A percentile compares a stretch with the other conserved stretches of the same genome.
These are phyloP conservation scores for Lepidothrix coronata DNA, from an alignment of 2,113 vertebrate genomes.

Conservation along the genomic window DNA sequence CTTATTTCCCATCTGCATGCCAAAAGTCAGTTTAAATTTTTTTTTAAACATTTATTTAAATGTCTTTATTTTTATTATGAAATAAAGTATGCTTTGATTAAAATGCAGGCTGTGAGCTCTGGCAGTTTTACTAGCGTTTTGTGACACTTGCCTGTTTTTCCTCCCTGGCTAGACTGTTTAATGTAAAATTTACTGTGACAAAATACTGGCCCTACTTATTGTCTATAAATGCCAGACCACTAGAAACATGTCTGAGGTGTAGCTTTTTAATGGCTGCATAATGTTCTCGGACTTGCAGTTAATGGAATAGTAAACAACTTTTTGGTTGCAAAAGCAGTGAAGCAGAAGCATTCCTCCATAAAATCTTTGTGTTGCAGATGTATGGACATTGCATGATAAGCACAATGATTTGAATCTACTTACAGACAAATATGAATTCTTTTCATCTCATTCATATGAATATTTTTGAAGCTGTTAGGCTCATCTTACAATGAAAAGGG, in stretches of 20 bases:
- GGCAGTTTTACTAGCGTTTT: slow-evolving; percentile 16
- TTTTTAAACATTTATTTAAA: neutral
- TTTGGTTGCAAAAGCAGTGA: neutral
- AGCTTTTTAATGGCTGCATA: slow-evolving; percentile 12
- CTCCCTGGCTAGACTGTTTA: neutral
- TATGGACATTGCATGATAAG: neutral
- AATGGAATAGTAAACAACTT: slow-evolving; percentile 37
- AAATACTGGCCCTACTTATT: slow-evolving; percentile 13
- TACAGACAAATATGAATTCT: neutral
- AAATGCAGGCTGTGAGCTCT: neutral
- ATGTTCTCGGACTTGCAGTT: neutral
- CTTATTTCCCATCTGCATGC: neutral
- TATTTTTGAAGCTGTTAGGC: neutral
- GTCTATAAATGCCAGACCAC: neutral
- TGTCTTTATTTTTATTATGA: neutral
- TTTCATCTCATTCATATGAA: neutral
- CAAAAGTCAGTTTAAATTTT: neutral
- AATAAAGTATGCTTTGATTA: slow-evolving; percentile 5
- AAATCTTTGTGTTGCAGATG: neutral
- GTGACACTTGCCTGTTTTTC: neutral
- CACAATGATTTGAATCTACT: neutral
- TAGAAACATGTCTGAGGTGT: slow-evolving; percentile 20
- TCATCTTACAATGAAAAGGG: neutral
- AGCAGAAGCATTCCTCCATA: neutral
- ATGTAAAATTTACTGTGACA: slow-evolving; percentile 25